These are phyloP conservation scores for Drosophila pachea DNA, from an alignment of 1,140 invertebrate species.

Conservation along the genomic window DNA sequence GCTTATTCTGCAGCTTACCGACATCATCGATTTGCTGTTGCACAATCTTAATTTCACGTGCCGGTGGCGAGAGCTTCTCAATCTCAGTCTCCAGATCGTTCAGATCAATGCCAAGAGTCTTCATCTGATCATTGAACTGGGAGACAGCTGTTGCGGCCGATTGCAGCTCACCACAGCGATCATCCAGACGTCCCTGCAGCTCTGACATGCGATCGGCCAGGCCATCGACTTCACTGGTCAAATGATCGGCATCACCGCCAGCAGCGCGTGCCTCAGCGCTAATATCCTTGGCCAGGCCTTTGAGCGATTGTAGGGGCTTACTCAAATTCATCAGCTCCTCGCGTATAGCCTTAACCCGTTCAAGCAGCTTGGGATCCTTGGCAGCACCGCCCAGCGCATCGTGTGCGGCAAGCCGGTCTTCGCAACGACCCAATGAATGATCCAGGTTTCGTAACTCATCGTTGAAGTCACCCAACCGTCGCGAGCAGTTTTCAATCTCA, in stretches of 20 bases:
- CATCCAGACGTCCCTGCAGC: constrained; percentile 87
- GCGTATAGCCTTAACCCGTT: constrained; percentile 87
- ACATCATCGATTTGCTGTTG: constrained; percentile 91
- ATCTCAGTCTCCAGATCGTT: constrained; percentile 90
- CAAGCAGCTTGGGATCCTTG: constrained; percentile 89
- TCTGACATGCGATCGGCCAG: constrained; percentile 89
- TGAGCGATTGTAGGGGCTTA: constrained; percentile 87
- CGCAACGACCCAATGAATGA: constrained; percentile 89
- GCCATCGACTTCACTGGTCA: constrained; percentile 88
- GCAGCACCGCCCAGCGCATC: constrained; percentile 88
- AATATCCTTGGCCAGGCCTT: constrained; percentile 86
- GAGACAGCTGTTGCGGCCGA: constrained; percentile 91
- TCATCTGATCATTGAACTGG: constrained; percentile 92
- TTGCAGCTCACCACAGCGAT: constrained; percentile 89
- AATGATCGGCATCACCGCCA: constrained; percentile 85
- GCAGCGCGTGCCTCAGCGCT: constrained; percentile 84
- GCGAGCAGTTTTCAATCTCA: constrained; percentile 90
- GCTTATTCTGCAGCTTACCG: constrained; percentile 83
- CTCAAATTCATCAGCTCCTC: constrained; percentile 88
- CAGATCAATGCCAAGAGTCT: constrained; percentile 87
- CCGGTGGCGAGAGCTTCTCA: constrained; percentile 90
- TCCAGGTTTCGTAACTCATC: constrained; percentile 91
- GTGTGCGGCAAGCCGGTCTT: constrained; percentile 91
- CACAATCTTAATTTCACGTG: constrained; percentile 91
- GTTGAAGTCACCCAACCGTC: constrained; percentile 90